These are phyloP conservation scores for Melanchra persicariae DNA, from an alignment of 2,888 invertebrate species.

Conservation along the genomic window DNA sequence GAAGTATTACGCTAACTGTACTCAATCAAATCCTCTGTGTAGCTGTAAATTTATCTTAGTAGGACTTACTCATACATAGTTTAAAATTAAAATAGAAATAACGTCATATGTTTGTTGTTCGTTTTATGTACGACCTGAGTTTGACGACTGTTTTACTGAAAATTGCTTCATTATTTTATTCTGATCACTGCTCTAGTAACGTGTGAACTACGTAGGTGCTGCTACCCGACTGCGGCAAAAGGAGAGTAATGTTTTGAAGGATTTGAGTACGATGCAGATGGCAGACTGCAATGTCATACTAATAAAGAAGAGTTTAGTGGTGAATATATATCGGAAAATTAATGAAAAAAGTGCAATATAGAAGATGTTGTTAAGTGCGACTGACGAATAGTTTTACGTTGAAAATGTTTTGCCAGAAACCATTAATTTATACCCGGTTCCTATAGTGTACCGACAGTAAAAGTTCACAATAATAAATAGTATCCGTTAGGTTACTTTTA, in stretches of 20 bases:
- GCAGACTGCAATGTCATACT: not conserved
- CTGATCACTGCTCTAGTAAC: constrained; percentile 18
- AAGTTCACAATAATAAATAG: constrained; percentile 1
- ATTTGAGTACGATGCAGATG: not conserved
- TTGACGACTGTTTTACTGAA: constrained; percentile 52
- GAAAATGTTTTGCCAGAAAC: not conserved
- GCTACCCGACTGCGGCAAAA: not conserved
- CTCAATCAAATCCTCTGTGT: constrained; percentile 10
- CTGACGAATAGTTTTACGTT: not conserved
- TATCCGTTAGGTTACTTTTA: constrained; percentile 5
- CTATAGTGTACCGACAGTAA: not conserved
- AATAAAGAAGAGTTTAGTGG: not conserved
- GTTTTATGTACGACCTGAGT: constrained; percentile 54
- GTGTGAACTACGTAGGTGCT: not conserved
- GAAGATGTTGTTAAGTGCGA: not conserved
- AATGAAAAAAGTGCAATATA: not conserved
- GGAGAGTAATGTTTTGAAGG: not conserved
- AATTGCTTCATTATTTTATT: constrained; percentile 52
- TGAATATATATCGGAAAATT: not conserved
- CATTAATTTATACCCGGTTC: not conserved
- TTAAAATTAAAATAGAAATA: constrained; percentile 53
- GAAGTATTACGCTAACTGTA: not conserved
- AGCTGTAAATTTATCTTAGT: constrained; percentile 4
- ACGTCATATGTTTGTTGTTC: constrained; percentile 54
- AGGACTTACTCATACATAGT: constrained; percentile 36